phyloP scores from a whole-genome alignment of 2,113 vertebrate species.

The Tragelaphus buxtoni region DNA sequence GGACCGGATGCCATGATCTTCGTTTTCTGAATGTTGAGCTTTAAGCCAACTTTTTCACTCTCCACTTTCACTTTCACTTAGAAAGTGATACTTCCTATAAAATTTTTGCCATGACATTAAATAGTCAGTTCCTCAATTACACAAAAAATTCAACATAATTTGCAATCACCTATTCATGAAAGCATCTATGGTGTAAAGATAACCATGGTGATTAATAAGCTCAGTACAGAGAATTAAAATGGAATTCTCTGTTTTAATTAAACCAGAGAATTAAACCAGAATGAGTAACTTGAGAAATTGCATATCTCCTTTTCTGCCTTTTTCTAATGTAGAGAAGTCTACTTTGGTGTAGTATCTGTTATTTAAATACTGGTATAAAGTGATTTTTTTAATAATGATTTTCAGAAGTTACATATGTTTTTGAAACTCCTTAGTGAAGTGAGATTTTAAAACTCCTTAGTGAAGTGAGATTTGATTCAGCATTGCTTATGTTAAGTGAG shows the following conservation, averaged over 20 bases:
- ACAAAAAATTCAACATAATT: neutral
- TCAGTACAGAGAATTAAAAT: neutral
- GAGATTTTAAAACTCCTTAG: constrained; percentile 3
- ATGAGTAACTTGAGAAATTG: constrained; percentile 11
- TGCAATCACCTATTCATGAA: neutral
- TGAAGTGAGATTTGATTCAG: neutral
- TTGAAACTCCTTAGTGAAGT: neutral
- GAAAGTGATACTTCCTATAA: neutral
- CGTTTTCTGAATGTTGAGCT: too few relatives aligned
- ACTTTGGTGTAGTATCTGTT: constrained; percentile 1
- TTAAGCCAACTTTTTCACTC: too few relatives aligned
- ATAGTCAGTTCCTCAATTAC: neutral
- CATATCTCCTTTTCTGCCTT: neutral
- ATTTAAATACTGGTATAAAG: neutral
- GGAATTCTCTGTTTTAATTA: neutral
- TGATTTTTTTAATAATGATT: constrained; percentile 1
- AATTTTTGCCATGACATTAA: neutral
- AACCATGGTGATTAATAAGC: neutral
- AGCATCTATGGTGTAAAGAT: neutral
- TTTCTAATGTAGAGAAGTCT: constrained; percentile 21
- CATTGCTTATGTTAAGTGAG: neutral
- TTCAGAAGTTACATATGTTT: neutral
- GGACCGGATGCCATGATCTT: too few relatives aligned
- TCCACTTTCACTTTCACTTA: too few relatives aligned
- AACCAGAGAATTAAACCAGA: neutral